A percentile compares a stretch with the other conserved stretches of the same genome.
phyloP scores from a whole-genome alignment of 2,113 vertebrate genomes.

The Eulemur rufifrons region DNA sequence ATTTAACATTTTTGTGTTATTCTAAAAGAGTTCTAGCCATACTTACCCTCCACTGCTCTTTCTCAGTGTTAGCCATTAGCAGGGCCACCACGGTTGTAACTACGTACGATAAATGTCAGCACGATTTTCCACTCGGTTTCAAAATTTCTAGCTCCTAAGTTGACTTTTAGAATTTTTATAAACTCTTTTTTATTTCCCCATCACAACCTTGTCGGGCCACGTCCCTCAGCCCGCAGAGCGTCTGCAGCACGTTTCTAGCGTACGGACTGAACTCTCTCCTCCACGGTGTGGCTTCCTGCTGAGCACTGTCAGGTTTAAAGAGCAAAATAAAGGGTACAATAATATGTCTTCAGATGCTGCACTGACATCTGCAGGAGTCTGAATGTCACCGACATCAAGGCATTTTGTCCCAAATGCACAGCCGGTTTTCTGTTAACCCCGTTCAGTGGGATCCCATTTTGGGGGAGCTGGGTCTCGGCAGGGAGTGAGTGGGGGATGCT shows the following conservation, averaged over 20 bases:
- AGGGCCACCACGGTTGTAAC: neutral
- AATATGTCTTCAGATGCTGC: constrained; percentile 63
- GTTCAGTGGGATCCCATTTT: neutral
- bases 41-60: neutral
- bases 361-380: constrained; percentile 65
- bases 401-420: constrained; percentile 56
- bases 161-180: constrained; percentile 23
- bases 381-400: constrained; percentile 66
- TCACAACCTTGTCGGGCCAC: neutral
- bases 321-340: constrained; percentile 59
- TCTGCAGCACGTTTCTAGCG: neutral
- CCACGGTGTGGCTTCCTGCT: constrained; percentile 53
- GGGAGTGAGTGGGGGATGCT: neutral
- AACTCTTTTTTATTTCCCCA: neutral
- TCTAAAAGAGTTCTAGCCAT: neutral
- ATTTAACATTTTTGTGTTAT: constrained; percentile 55
- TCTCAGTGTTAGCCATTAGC: neutral
- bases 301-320: constrained; percentile 41
- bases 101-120: constrained; percentile 20
- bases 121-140: neutral
- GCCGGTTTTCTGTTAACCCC: constrained; percentile 10
- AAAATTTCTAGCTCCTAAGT: constrained; percentile 13
- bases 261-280: neutral
- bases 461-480: neutral
- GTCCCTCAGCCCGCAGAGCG: neutral